Conservation (phyloP, 2,797 vertebrate species). For the Acanthurus lineatus region DNA sequence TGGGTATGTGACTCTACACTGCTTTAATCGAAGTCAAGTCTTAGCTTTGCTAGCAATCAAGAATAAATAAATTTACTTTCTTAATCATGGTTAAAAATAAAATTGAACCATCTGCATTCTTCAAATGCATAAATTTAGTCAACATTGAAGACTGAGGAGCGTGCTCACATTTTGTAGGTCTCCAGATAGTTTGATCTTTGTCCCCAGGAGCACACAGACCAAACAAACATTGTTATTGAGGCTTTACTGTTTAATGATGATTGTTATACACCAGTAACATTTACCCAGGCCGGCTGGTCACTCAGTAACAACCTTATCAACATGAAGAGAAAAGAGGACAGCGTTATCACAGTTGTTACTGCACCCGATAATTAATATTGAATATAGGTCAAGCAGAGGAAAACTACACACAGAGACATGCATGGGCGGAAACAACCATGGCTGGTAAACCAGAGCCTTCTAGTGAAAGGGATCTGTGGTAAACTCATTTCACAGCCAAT, state of each 20-base stretch:
- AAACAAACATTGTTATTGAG: slow-evolving; percentile 51
- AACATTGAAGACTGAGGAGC: background rate
- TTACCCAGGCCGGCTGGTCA: slow-evolving; percentile 57
- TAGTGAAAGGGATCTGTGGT: too few species aligned
- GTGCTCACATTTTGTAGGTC: background rate
- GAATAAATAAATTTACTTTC: background rate
- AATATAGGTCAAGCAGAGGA: slow-evolving; percentile 40
- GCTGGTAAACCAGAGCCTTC: background rate
- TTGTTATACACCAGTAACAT: slow-evolving; percentile 40
- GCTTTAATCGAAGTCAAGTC: background rate
- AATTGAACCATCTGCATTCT: background rate
- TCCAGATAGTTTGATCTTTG: slow-evolving; percentile 50
- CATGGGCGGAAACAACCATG: background rate
- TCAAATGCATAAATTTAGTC: background rate
- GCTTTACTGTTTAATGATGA: slow-evolving; percentile 52
- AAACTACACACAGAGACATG: background rate
- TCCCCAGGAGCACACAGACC: slow-evolving; percentile 5
- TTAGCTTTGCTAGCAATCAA: background rate
- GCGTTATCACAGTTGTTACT: slow-evolving; percentile 61
- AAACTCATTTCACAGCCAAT: too few species aligned
- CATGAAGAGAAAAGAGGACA: slow-evolving; percentile 67
- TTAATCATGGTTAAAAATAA: background rate
- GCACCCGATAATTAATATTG: slow-evolving; percentile 47
- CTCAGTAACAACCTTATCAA: slow-evolving; percentile 77
- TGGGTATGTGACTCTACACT: slow-evolving; percentile 9